Base-by-base conservation (phyloP, 1,140 invertebrate species). In the Telenomus remus region DNA sequence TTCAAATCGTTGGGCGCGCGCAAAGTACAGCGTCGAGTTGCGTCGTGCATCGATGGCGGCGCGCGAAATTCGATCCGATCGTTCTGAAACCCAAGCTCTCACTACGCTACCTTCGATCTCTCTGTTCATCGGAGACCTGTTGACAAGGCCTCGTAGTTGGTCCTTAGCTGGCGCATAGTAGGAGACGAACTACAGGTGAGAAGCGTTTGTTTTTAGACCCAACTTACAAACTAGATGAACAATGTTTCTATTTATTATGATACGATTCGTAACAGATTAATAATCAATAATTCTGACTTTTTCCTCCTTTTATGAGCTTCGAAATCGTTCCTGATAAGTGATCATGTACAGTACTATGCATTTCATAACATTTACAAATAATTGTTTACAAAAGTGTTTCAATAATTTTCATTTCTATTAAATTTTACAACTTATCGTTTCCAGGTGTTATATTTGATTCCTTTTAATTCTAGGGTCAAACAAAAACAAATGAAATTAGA, bases 31-130 rank as follows among this genome's bases (percentile, higher is more conserved):
- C 14, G 55, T 66, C 50, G 74, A 66, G 56, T 71, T 61, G 55
- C 39, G 56, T 66, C 57, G 55, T 76, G 55, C 74, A 76, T 71
- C 46, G 60, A 68, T 63, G 27, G 39, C 56, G 44, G 61, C 66
- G 74, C 73, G 73, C 74, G 74, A 76, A 76, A 71, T 76, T 76
- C 74, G 74, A 76, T 63, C 74, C 74, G 74, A 71, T 63, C 66
- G 74, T 76, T 56, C 74, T 66, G 74, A 66, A 60, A 64, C 7
- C 70, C 74, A 66, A 70, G 61, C 74, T 76, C 74, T 76, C 56
- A 76, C 74, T 76, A 71, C 60, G 39, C 66, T 68, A 65, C 55
- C 46, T 60, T 51, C 74, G 66, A 76, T 70, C 65, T 76, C 57
- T 55, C 66, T 68, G 74, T 76, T 71, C 55, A 70, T 71, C 74